A percentile compares a stretch with the other conserved stretches of the same genome.
Evolutionary conservation across 2,113 vertebrate genomes (phyloP).

Genomic region (Scytalopus superciliaris): DNA sequence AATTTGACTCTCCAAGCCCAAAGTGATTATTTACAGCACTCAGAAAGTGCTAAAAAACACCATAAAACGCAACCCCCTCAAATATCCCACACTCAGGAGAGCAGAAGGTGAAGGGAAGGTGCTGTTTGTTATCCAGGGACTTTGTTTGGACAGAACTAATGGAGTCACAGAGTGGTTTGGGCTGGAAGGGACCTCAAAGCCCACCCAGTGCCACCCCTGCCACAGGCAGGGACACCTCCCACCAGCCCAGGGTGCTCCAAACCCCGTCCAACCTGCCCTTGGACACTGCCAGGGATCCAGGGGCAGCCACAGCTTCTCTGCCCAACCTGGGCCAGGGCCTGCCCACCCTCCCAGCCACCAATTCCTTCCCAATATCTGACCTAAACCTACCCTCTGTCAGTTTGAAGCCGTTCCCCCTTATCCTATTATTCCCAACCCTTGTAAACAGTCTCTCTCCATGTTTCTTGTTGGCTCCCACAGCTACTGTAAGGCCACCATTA

Average conservation of each 20-base stretch:
- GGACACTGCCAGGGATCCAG: neutral
- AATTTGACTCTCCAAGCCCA: neutral
- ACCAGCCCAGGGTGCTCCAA: neutral
- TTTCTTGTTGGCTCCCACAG: too few relatives aligned
- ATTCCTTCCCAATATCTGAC: neutral
- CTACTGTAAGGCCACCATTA: neutral
- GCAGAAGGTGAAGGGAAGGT: neutral
- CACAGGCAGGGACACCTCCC: neutral
- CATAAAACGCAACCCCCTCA: accelerated
- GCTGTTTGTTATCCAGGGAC: neutral
- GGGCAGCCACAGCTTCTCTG: neutral
- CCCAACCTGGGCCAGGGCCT: neutral
- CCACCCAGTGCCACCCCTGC: neutral
- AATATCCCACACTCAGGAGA: neutral
- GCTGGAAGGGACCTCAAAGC: neutral
- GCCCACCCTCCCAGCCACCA: neutral
- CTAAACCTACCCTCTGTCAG: neutral
- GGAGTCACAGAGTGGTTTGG: neutral
- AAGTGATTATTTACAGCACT: neutral
- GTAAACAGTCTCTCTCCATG: neutral
- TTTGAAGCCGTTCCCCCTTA: neutral
- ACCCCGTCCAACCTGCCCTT: neutral
- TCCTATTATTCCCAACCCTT: neutral
- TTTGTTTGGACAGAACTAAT: neutral
- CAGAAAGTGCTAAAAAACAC: neutral